Percentiles rank a stretch among this genome's conserved stretches.
These are phyloP conservation scores for Automeris io DNA, from an alignment of 2,888 invertebrate genomes.

Conservation along the genomic window DNA sequence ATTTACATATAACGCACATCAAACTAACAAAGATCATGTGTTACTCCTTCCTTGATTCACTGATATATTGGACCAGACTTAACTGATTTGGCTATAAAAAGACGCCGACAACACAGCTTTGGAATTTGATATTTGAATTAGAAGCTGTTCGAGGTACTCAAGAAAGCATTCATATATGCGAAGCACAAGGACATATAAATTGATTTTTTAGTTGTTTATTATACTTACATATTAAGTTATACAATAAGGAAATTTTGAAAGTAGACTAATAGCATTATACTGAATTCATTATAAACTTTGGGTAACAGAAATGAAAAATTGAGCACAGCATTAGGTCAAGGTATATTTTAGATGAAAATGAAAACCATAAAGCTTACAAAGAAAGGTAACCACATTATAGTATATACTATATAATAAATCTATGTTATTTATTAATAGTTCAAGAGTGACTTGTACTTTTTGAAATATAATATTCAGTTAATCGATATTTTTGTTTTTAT, in stretches of 20 bases:
- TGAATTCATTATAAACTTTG: conserved; percentile 5
- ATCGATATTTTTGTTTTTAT: too few relatives aligned
- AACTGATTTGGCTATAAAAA: conserved; percentile 11
- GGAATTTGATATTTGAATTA: conserved; percentile 25
- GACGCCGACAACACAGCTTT: conserved; percentile 6
- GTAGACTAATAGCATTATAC: conserved; percentile 12
- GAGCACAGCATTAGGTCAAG: too few relatives aligned
- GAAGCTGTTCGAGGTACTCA: background rate
- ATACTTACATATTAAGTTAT: conserved; percentile 21
- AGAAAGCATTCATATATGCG: background rate
- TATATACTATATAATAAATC: too few relatives aligned
- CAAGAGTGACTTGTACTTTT: too few relatives aligned
- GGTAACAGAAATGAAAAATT: background rate
- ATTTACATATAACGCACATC: conserved; percentile 21
- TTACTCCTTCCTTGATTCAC: conserved; percentile 25
- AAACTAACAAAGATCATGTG: conserved; percentile 18
- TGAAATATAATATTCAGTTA: too few relatives aligned
- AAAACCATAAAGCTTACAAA: too few relatives aligned
- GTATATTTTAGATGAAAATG: too few relatives aligned
- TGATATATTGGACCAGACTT: conserved; percentile 22
- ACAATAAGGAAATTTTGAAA: conserved; percentile 18
- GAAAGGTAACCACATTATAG: too few relatives aligned
- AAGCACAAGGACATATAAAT: background rate
- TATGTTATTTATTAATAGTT: too few relatives aligned
- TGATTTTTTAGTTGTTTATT: conserved; percentile 2